Conservation (phyloP, 2,888 invertebrate genomes). For the Osmoderma eremita region DNA sequence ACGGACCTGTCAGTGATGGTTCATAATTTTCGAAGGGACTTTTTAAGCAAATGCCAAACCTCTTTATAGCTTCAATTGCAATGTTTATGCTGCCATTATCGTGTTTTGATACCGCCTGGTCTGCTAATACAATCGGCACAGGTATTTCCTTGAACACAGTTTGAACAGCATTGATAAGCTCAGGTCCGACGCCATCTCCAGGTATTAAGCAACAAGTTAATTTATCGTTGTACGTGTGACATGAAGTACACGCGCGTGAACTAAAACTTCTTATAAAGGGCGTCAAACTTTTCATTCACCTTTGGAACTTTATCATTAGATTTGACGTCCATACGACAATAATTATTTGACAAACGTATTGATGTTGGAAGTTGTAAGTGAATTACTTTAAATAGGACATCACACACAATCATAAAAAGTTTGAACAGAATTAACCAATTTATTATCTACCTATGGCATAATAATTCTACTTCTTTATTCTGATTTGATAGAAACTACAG, state of each 20-base stretch:
- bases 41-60: conserved; percentile 84
- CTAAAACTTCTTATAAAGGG: background rate
- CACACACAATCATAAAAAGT: no score
- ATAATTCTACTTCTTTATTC: no score
- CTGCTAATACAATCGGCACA: conserved; percentile 93
- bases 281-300: no score
- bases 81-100: conserved; percentile 83
- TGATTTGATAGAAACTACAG: no score
- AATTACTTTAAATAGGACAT: no score
- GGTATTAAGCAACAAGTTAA: conserved; percentile 88
- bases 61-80: conserved; percentile 81
- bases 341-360: no score
- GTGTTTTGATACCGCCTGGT: conserved; percentile 86
- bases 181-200: conserved; percentile 96
- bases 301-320: no score
- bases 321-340: no score
- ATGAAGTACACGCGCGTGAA: background rate
- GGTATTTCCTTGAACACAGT: conserved; percentile 87
- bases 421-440: no score
- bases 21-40: conserved; percentile 80
- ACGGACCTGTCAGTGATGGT: conserved; percentile 26
- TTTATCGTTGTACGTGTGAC: conserved; percentile 25
- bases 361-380: no score
- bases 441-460: no score
- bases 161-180: conserved; percentile 85